These are phyloP conservation scores for Beroe forskalii DNA, from an alignment of 37 sponge, comb jelly and placozoan genomes.

Conservation along the genomic window DNA sequence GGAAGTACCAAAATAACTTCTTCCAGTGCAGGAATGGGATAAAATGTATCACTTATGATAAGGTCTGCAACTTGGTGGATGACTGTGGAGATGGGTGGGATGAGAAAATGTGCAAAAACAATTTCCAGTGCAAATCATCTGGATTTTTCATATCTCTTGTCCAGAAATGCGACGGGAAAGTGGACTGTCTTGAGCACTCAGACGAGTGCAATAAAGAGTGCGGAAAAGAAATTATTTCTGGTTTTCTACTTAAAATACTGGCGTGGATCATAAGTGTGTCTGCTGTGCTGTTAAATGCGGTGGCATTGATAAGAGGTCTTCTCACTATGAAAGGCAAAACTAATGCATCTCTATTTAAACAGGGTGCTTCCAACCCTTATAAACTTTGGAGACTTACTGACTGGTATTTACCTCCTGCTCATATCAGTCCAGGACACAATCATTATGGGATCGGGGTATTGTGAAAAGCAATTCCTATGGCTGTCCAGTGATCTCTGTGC, in stretches of 20 bases:
- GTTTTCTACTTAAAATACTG: background rate
- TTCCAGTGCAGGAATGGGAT: slow-evolving; percentile 3
- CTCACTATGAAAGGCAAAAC: background rate
- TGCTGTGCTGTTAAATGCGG: background rate
- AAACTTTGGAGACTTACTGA: slow-evolving; percentile 17
- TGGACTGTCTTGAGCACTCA: background rate
- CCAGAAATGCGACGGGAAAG: slow-evolving; percentile 2
- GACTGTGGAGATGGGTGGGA: background rate
- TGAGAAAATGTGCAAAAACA: background rate
- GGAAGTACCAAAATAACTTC: background rate
- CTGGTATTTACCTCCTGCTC: background rate
- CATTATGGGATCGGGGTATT: background rate
- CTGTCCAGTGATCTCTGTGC: background rate
- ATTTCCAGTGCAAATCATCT: background rate
- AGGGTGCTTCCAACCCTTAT: background rate
- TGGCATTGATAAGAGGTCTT: background rate
- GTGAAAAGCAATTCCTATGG: background rate
- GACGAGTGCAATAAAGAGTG: slow-evolving; percentile 6
- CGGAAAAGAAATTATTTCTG: background rate
- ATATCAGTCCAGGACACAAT: background rate
- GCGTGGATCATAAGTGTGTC: background rate
- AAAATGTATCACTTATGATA: background rate
- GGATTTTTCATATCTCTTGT: background rate
- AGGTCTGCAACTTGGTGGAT: slow-evolving; percentile 11
- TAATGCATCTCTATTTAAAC: background rate